Evolutionary conservation across 2,888 invertebrate species (phyloP).

Genomic region (Aphodius sticticus): DNA sequence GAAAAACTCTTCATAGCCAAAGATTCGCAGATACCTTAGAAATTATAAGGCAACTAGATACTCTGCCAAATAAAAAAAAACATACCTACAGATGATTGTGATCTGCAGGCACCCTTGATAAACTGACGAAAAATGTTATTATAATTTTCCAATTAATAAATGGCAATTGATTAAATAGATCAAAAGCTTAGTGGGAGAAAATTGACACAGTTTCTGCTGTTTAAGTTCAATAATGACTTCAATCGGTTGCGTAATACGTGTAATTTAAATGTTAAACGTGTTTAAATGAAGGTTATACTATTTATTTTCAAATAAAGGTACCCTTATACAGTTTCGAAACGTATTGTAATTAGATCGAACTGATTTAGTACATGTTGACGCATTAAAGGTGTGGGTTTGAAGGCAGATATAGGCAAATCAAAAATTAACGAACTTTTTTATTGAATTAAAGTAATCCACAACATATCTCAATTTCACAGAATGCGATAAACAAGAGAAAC

Average conservation of each 20-base stretch:
- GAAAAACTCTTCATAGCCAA: no score
- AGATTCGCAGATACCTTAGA: no score
- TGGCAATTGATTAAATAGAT: no score
- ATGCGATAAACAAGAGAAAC: conserved; percentile 24
- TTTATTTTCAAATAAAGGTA: not conserved
- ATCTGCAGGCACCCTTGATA: no score
- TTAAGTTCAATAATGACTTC: not conserved
- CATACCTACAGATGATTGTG: no score
- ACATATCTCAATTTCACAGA: conserved; percentile 17
- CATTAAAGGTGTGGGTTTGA: not conserved
- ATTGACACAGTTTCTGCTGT: not conserved
- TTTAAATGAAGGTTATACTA: not conserved
- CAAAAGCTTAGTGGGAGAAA: no score
- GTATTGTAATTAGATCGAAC: not conserved
- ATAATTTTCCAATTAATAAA: no score
- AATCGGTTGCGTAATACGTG: not conserved
- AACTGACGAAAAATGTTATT: no score
- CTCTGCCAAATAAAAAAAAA: no score
- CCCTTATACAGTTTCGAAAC: not conserved
- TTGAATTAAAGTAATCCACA: conserved; percentile 28
- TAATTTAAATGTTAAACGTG: not conserved
- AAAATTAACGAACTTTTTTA: conserved; percentile 24
- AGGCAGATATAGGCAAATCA: not conserved
- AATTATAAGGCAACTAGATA: no score
- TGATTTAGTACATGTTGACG: not conserved